Percentiles rank a stretch among this genome's conserved stretches.
Evolutionary conservation across 1,140 invertebrate species (phyloP).

Genomic region (Gryllus bimaculatus): DNA sequence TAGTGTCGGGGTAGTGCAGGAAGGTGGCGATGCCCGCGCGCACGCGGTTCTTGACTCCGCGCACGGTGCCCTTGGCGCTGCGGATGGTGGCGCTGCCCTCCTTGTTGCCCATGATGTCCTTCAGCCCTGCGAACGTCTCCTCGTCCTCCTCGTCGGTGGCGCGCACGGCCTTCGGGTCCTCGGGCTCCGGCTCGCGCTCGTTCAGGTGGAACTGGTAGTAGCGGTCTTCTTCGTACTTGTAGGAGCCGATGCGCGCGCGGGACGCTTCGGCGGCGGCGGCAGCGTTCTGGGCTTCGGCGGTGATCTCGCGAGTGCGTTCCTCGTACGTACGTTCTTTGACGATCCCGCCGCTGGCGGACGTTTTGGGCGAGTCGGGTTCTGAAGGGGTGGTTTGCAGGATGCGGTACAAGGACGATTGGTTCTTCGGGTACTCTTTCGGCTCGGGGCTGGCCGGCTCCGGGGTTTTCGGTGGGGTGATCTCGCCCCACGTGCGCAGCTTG

Average conservation of each 20-base stretch:
- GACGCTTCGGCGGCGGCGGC: background rate
- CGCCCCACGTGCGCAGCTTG: slow-evolving; percentile 5
- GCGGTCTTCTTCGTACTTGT: slow-evolving; percentile 56
- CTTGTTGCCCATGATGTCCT: slow-evolving; percentile 58
- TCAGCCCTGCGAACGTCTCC: slow-evolving; percentile 70
- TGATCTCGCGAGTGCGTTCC: slow-evolving; percentile 41
- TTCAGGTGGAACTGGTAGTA: slow-evolving; percentile 75
- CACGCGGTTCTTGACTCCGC: slow-evolving; percentile 88
- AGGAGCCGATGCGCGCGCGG: background rate
- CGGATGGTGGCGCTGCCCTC: slow-evolving; percentile 59
- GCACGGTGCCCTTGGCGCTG: slow-evolving; percentile 82
- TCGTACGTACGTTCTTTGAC: slow-evolving; percentile 59
- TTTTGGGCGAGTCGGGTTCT: background rate
- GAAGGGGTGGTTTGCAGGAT: background rate
- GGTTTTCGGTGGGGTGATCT: background rate
- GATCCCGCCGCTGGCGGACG: slow-evolving; percentile 25
- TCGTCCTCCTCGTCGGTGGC: slow-evolving; percentile 36
- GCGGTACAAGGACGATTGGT: background rate
- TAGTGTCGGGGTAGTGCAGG: slow-evolving; percentile 65
- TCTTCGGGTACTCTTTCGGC: slow-evolving; percentile 8
- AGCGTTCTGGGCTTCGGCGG: slow-evolving; percentile 23
- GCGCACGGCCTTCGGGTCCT: slow-evolving; percentile 30
- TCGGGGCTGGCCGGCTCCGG: background rate
- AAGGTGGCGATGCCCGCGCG: slow-evolving; percentile 89
- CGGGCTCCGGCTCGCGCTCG: slow-evolving; percentile 41